phyloP scores from a whole-genome alignment of 2,888 invertebrate species.

The Erebia palarica region DNA sequence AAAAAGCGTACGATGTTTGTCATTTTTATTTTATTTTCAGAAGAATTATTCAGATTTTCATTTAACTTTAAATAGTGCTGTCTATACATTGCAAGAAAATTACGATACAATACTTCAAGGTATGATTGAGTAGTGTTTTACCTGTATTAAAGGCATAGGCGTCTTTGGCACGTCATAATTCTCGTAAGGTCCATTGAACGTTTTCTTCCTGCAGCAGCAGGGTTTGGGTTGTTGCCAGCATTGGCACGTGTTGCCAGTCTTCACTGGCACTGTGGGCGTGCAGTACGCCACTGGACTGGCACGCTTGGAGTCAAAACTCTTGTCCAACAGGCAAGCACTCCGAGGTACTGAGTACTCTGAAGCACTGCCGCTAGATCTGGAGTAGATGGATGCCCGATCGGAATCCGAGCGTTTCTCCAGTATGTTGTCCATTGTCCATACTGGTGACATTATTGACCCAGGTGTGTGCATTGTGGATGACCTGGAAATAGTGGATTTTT shows the following conservation, averaged over 20 bases:
- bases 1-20: no score
- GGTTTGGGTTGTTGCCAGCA: constrained; percentile 70
- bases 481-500: constrained; percentile 57
- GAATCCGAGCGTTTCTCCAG: constrained; percentile 77
- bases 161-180: constrained; percentile 92
- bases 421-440: constrained; percentile 82
- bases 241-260: constrained; percentile 66
- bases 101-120: no score
- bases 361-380: constrained; percentile 84
- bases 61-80: no score
- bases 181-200: constrained; percentile 84
- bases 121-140: constrained; percentile 41
- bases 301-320: constrained; percentile 77
- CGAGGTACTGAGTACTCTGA: constrained; percentile 86
- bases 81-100: no score
- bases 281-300: constrained; percentile 70
- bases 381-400: constrained; percentile 85
- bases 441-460: constrained; percentile 78
- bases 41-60: no score
- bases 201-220: constrained; percentile 68
- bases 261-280: constrained; percentile 84
- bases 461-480: constrained; percentile 83
- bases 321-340: constrained; percentile 66
- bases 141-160: constrained; percentile 81
- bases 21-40: no score